Evolutionary conservation across 2,113 vertebrate genomes (phyloP).

Genomic region (Balaeniceps rex): DNA sequence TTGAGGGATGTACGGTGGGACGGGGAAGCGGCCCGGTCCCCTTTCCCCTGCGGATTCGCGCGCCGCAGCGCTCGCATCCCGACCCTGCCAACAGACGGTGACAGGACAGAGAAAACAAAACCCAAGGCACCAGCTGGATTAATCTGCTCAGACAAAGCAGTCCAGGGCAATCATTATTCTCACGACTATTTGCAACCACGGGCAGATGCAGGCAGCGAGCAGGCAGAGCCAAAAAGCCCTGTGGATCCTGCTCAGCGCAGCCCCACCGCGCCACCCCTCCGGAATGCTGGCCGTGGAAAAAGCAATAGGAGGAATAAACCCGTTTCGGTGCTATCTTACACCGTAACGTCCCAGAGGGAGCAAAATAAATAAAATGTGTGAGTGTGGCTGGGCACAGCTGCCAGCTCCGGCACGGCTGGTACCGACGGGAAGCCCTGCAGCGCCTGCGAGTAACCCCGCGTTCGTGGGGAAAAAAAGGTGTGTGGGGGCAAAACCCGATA

Average conservation of each 20-base stretch:
- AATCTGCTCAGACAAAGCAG: not conserved
- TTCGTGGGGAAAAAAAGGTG: accelerated
- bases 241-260: not conserved
- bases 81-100: not conserved
- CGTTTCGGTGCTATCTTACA: not conserved
- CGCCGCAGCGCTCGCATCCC: not conserved
- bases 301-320: not conserved
- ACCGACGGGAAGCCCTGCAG: not conserved
- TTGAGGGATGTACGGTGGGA: not conserved
- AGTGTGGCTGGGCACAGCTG: not conserved
- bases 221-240: not conserved
- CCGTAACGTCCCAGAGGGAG: not conserved
- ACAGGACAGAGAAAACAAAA: not conserved
- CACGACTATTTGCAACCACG: not conserved
- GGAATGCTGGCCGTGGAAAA: not conserved
- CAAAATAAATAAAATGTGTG: not conserved
- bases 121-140: not conserved
- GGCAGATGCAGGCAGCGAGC: not conserved
- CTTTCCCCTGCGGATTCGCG: not conserved
- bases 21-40: not conserved
- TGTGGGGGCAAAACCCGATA: not conserved
- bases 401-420: not conserved
- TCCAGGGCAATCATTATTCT: not conserved
- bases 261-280: not conserved
- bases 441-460: not conserved